Evolutionary conservation across 2,797 vertebrate species (phyloP), one percentile per base, ranked within the genome.

Genomic region (Anas bernieri): DNA sequence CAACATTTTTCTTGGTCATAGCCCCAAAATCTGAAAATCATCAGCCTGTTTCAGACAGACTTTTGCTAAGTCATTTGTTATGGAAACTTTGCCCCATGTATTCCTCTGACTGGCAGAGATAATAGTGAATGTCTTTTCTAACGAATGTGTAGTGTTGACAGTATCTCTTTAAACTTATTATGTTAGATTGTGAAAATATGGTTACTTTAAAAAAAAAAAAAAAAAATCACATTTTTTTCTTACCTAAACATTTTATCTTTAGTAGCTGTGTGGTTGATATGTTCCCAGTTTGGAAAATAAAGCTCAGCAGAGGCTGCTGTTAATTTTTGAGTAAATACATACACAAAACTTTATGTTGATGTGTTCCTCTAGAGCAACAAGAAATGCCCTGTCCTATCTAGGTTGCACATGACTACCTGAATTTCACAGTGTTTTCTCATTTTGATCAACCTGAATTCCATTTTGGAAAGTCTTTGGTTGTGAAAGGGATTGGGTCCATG

Each of bases 191-290:
- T 22, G 30, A 91, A 69, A 88, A 80, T 52, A 56, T n/a, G 55
- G 18, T 58, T 81, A 64, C 72, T 93, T 96, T 43, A 39, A 39
- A 41, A 17, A 46, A 46, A 46, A 46, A 46, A 46, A 88, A 86
- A 90, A 58, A 81, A 95, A 87, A 83, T 39, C 11, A 11, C 48
- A 56, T 88, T 91, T 77, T 6, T 30, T 86, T 94, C 96, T 93
- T 94, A 89, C 64, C 61, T 69, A 94, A 94, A 90, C 85, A 22
- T 95, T 97, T 96, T 94, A 92, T 68, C 95, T 97, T 97, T 87
- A 94, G 95, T 87, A 76, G 28, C 48, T 96, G 41, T 93, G 83
- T 88, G 80, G 67, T 82, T 97, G 94, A 80, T 92, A 86, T 86
- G 33, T 93, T 97, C 58, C 86, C 94, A 95, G 69, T 77, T 93